A percentile compares a stretch with the other conserved stretches of the same genome.
Conservation (phyloP, 2,888 invertebrate genomes). For the Acheta domesticus region DNA sequence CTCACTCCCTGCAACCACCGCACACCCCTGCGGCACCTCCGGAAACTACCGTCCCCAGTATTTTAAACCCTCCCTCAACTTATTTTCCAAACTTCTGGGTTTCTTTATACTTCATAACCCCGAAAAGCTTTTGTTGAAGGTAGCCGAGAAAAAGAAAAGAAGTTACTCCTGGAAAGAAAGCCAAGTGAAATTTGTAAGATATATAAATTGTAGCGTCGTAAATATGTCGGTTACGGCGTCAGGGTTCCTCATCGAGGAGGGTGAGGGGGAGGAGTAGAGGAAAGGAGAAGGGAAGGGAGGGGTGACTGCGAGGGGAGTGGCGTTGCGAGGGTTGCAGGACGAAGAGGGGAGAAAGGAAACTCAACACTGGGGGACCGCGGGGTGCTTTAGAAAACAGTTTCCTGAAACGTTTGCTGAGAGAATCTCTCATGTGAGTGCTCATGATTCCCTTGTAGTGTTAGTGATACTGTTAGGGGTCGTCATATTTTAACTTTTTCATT, state of each 20-base stretch:
- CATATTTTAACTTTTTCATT: too few species aligned
- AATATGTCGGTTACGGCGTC: slow-evolving; percentile 2
- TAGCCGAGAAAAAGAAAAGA: not conserved
- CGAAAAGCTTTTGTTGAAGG: slow-evolving; percentile 18
- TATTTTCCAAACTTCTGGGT: slow-evolving; percentile 18
- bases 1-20: too few species aligned
- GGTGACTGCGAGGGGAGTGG: too few species aligned
- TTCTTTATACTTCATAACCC: slow-evolving; percentile 18
- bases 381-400: too few species aligned
- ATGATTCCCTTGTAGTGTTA: too few species aligned
- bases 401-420: too few species aligned
- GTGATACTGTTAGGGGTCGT: too few species aligned
- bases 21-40: not conserved
- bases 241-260: slow-evolving; percentile 4
- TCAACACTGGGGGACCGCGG: too few species aligned
- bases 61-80: slow-evolving; percentile 6
- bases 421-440: too few species aligned
- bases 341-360: too few species aligned
- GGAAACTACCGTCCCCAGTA: not conserved
- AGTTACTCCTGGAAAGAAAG: not conserved
- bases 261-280: not conserved
- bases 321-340: too few species aligned
- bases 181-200: slow-evolving; percentile 10
- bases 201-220: slow-evolving; percentile 18
- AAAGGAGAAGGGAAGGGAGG: too few species aligned